Evolutionary conservation across 2,888 invertebrate genomes (phyloP).

Genomic region (Stenodema calcarata): DNA sequence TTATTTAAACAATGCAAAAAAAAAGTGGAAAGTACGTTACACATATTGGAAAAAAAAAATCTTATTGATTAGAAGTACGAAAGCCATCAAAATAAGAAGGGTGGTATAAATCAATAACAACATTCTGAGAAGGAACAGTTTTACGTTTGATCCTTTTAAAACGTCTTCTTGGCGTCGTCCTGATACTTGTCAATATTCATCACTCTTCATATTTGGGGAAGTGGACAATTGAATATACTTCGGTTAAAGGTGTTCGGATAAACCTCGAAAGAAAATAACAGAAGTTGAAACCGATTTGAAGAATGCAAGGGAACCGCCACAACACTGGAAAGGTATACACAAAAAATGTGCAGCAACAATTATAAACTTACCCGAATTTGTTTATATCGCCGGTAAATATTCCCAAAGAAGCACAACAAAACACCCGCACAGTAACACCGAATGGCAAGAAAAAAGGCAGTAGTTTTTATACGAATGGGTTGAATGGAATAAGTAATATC

Average conservation of each 20-base stretch:
- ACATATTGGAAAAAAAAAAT: not conserved
- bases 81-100: constrained; percentile 9
- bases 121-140: not conserved
- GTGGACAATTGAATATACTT: too few relatives aligned
- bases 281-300: too few relatives aligned
- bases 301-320: not conserved
- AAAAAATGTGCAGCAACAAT: not conserved
- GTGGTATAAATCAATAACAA: constrained; percentile 7
- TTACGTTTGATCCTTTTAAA: not conserved
- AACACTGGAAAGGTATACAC: not conserved
- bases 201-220: too few relatives aligned
- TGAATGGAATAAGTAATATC: not conserved
- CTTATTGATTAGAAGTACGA: not conserved
- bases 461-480: not conserved
- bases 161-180: not conserved
- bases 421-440: not conserved
- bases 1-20: too few relatives aligned
- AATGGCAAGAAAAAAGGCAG: not conserved
- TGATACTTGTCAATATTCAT: too few relatives aligned
- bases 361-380: not conserved
- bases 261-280: too few relatives aligned
- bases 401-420: not conserved
- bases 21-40: too few relatives aligned
- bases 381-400: not conserved
- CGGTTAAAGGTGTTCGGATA: too few relatives aligned